These are phyloP conservation scores for Tetragnatha versicolor DNA, from an alignment of 1,140 invertebrate genomes.

Conservation along the genomic window DNA sequence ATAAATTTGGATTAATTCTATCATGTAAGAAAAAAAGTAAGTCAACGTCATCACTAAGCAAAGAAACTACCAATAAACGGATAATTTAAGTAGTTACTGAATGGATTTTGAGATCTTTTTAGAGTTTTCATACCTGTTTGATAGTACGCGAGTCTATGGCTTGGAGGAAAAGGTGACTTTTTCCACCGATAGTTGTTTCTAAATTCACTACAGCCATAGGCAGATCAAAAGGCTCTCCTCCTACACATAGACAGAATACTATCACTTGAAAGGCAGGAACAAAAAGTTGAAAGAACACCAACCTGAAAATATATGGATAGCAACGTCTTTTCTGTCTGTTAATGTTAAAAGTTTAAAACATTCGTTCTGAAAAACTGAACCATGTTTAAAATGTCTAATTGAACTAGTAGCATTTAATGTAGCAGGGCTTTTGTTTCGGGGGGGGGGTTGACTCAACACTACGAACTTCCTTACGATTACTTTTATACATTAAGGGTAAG, in stretches of 20 bases:
- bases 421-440: too few relatives aligned
- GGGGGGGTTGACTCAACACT: too few relatives aligned
- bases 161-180: not conserved
- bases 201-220: conserved; percentile 85
- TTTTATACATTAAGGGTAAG: too few relatives aligned
- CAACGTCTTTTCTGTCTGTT: too few relatives aligned
- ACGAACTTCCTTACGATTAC: too few relatives aligned
- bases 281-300: conserved; percentile 90
- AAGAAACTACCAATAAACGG: too few relatives aligned
- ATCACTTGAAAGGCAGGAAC: conserved; percentile 93
- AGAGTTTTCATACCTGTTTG: conserved; percentile 11
- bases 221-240: conserved; percentile 84
- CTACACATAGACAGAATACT: conserved; percentile 92
- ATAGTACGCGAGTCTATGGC: not conserved
- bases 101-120: not conserved
- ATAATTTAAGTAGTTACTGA: not conserved
- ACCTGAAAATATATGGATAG: conserved; percentile 71
- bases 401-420: not conserved
- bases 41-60: too few relatives aligned
- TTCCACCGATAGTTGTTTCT: conserved; percentile 66
- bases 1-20: too few relatives aligned
- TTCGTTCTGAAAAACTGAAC: too few relatives aligned
- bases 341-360: too few relatives aligned
- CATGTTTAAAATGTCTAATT: too few relatives aligned
- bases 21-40: too few relatives aligned